Evolutionary conservation across 2,797 vertebrate genomes (phyloP).

Genomic region (Gorsachius magnificus): DNA sequence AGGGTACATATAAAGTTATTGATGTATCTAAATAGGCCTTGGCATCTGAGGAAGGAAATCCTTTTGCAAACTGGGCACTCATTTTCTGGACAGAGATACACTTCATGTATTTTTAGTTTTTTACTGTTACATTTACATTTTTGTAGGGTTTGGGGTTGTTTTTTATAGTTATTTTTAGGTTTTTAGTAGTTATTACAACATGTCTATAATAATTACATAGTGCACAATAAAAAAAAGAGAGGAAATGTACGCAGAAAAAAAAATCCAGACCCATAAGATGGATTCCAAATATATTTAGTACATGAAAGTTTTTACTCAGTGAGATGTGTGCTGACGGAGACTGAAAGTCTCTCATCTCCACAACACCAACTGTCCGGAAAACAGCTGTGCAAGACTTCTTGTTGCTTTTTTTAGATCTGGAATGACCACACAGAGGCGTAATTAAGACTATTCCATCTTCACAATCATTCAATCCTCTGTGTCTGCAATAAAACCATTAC

Average conservation of each 20-base stretch:
- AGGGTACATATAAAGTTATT: background rate
- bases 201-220: background rate
- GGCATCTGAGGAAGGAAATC: background rate
- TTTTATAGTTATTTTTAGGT: background rate
- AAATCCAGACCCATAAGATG: accelerated
- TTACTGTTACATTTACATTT: background rate
- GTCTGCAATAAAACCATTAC: background rate
- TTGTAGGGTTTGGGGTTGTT: background rate
- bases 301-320: background rate
- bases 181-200: background rate
- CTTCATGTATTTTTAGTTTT: background rate
- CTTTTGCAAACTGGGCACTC: background rate
- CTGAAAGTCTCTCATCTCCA: background rate
- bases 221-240: background rate
- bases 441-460: background rate
- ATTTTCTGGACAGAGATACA: background rate
- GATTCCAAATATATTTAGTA: background rate
- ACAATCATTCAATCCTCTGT: background rate
- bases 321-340: background rate
- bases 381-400: background rate
- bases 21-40: background rate
- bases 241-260: background rate
- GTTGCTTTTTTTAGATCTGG: background rate
- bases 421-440: background rate
- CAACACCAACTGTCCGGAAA: background rate